Percentiles rank a stretch among this genome's conserved stretches.
phyloP scores from a whole-genome alignment of 2,113 vertebrate species.

The Labeo rohita region DNA sequence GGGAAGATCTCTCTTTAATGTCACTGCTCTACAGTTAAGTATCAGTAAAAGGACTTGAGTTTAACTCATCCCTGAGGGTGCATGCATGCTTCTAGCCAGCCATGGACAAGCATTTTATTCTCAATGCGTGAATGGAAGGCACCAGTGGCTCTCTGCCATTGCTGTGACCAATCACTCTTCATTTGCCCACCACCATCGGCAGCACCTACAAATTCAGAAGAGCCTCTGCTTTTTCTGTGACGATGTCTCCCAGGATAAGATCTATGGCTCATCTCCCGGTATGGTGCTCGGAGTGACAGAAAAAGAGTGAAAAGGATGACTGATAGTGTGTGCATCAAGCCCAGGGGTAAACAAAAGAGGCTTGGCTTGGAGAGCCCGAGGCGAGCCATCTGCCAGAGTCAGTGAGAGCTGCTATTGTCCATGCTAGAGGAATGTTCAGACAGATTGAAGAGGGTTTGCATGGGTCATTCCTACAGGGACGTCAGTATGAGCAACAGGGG shows the following conservation, averaged over 20 bases:
- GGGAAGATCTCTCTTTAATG: background rate
- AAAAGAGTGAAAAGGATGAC: conserved; percentile 44
- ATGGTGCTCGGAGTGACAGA: conserved; percentile 22
- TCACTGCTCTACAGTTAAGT: background rate
- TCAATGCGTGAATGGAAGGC: conserved; percentile 24
- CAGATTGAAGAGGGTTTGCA: conserved; percentile 72
- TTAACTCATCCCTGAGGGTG: background rate
- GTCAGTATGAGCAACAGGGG: conserved; percentile 54
- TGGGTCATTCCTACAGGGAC: conserved; percentile 72
- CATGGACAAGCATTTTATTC: background rate
- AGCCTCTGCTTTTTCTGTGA: conserved; percentile 27
- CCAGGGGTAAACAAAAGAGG: conserved; percentile 68
- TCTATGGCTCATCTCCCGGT: conserved; percentile 28
- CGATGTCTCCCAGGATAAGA: conserved; percentile 33
- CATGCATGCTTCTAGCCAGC: background rate
- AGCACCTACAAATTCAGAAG: conserved; percentile 30
- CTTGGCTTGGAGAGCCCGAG: conserved; percentile 73
- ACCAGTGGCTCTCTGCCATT: conserved; percentile 12
- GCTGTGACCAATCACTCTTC: conserved; percentile 23
- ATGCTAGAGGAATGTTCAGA: conserved; percentile 75
- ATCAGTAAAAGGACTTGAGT: background rate
- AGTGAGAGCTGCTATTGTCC: conserved; percentile 74
- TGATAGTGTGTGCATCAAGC: conserved; percentile 60
- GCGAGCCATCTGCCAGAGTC: conserved; percentile 76
- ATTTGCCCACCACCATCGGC: conserved; percentile 14